Conservation (phyloP, 2,113 vertebrate species). For the Argyrosomus japonicus region DNA sequence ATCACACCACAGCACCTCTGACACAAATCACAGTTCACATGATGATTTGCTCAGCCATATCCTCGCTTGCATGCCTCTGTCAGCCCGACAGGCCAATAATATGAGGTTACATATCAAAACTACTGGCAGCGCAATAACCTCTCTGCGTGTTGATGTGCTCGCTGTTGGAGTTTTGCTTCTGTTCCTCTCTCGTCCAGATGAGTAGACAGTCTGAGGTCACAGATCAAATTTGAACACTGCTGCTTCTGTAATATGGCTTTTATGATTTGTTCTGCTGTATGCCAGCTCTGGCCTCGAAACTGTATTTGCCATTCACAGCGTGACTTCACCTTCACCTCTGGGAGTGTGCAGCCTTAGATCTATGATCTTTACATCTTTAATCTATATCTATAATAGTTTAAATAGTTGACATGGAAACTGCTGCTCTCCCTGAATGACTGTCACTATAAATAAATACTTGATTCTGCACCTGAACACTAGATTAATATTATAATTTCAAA, state of each 20-base stretch:
- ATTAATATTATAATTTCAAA: neutral
- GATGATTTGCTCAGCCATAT: slow-evolving; percentile 30
- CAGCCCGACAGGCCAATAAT: slow-evolving; percentile 44
- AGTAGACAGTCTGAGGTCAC: slow-evolving; percentile 52
- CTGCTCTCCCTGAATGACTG: neutral
- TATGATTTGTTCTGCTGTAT: slow-evolving; percentile 45
- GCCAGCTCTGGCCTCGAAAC: slow-evolving; percentile 19
- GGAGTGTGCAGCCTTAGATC: neutral
- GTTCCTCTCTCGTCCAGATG: slow-evolving; percentile 32
- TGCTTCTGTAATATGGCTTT: slow-evolving; percentile 41
- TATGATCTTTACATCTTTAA: slow-evolving; percentile 12
- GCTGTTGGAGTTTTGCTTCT: slow-evolving; percentile 35
- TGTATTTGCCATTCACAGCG: slow-evolving; percentile 16
- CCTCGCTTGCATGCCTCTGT: slow-evolving; percentile 39
- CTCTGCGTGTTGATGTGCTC: slow-evolving; percentile 44
- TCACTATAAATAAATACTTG: neutral
- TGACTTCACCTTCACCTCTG: slow-evolving; percentile 21
- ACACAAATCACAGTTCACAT: slow-evolving; percentile 57
- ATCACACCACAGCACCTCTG: slow-evolving; percentile 34
- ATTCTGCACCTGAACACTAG: neutral
- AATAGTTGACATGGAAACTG: neutral
- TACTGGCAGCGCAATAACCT: slow-evolving; percentile 59
- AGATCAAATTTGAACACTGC: slow-evolving; percentile 51
- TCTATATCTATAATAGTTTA: neutral
- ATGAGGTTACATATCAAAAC: slow-evolving; percentile 58